phyloP scores from a whole-genome alignment of 1,140 invertebrate genomes.

The Pseudomyrmex pallidus region DNA sequence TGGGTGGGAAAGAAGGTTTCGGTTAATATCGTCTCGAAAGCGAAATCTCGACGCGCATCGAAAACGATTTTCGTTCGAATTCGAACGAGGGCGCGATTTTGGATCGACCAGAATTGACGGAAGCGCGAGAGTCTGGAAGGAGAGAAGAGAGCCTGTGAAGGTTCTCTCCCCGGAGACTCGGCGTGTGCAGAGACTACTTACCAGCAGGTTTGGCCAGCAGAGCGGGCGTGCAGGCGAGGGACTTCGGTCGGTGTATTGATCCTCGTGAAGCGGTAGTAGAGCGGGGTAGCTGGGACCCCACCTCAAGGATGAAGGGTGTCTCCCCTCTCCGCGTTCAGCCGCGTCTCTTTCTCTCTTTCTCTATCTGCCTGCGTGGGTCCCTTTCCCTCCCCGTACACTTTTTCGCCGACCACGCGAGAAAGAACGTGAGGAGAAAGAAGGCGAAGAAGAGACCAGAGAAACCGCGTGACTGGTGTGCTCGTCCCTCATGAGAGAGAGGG shows the following conservation, averaged over 20 bases:
- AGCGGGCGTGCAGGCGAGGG: slow-evolving; percentile 72
- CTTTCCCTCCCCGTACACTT: slow-evolving; percentile 40
- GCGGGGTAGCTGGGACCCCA: slow-evolving; percentile 83
- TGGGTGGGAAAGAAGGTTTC: slow-evolving; percentile 19
- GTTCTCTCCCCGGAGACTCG: slow-evolving; percentile 63
- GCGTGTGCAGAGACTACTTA: slow-evolving; percentile 53
- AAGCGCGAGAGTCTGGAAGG: slow-evolving; percentile 35
- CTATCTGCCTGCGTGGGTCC: slow-evolving; percentile 53
- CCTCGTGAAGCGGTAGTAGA: slow-evolving; percentile 79
- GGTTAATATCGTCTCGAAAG: not conserved
- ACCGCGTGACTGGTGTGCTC: slow-evolving; percentile 72
- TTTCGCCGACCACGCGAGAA: slow-evolving; percentile 46
- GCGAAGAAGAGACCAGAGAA: slow-evolving; percentile 49
- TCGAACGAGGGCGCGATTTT: slow-evolving; percentile 13
- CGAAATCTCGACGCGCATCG: not conserved
- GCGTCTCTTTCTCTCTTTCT: slow-evolving; percentile 64
- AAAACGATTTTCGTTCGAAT: not conserved
- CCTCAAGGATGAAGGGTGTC: slow-evolving; percentile 84
- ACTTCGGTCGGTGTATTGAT: slow-evolving; percentile 84
- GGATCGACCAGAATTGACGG: not conserved
- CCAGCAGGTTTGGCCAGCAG: slow-evolving; percentile 73
- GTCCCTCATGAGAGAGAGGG: slow-evolving; percentile 71
- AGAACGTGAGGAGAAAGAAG: slow-evolving; percentile 51
- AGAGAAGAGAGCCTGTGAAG: slow-evolving; percentile 34
- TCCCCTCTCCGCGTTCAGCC: slow-evolving; percentile 2